Conservation (phyloP, 2,113 vertebrate genomes). For the Sprattus sprattus region DNA sequence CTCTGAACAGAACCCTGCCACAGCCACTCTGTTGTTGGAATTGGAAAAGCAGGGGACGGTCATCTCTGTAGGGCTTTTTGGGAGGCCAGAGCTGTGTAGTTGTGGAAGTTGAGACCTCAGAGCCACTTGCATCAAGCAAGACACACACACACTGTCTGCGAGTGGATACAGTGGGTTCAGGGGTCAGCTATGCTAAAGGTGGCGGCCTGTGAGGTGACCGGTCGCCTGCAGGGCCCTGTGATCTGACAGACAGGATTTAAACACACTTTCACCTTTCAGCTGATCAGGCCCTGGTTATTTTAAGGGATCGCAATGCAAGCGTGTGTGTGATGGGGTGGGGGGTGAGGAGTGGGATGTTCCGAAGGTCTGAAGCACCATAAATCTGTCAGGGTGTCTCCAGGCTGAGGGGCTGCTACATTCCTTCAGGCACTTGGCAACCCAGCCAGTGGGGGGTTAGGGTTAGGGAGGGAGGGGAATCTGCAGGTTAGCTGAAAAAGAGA, state of each 20-base stretch:
- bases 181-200: neutral
- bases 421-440: neutral
- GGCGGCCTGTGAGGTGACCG: neutral
- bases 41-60: too few species aligned
- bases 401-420: neutral
- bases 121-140: neutral
- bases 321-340: constrained; percentile 9
- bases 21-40: neutral
- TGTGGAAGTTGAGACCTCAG: too few species aligned
- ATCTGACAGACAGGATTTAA: neutral
- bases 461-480: neutral
- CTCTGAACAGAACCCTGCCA: neutral
- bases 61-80: too few species aligned
- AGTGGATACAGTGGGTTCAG: neutral
- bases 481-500: neutral
- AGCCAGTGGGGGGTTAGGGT: neutral
- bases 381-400: constrained; percentile 49
- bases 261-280: constrained; percentile 46
- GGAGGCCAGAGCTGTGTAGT: too few species aligned
- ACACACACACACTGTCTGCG: neutral
- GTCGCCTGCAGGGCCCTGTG: neutral
- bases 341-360: constrained; percentile 44
- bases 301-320: neutral
- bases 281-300: neutral
- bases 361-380: constrained; percentile 47